These are phyloP conservation scores for Halocaridina rubra DNA, from an alignment of 2,888 invertebrate species.

Conservation along the genomic window DNA sequence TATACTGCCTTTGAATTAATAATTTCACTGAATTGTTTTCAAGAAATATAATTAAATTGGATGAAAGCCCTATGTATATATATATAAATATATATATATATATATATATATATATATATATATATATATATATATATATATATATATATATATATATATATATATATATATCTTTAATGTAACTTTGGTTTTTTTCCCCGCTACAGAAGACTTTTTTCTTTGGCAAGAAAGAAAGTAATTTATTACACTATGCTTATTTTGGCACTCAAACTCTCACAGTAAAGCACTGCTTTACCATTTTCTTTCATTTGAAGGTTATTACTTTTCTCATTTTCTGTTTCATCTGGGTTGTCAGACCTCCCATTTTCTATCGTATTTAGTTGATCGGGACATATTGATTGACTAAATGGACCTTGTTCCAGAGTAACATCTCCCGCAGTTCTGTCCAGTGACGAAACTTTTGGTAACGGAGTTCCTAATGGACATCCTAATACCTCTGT, in stretches of 20 bases:
- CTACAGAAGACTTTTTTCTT: too few species aligned
- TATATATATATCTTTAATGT: too few species aligned
- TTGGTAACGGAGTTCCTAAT: not conserved
- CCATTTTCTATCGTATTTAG: not conserved
- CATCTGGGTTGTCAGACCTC: not conserved
- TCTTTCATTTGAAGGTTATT: not conserved
- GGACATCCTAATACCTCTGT: not conserved
- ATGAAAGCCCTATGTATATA: too few species aligned
- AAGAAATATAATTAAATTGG: too few species aligned
- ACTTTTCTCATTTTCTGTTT: not conserved
- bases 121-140: too few species aligned
- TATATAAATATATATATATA: too few species aligned
- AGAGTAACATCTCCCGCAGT: not conserved
- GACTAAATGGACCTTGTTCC: not conserved
- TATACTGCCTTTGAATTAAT: too few species aligned
- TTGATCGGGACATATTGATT: not conserved
- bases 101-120: too few species aligned
- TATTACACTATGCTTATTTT: conserved; percentile 26
- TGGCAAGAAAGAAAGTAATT: too few species aligned
- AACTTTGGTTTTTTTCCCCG: too few species aligned
- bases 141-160: too few species aligned
- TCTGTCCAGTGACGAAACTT: not conserved
- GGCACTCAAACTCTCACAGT: conserved; percentile 4
- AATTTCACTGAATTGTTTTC: too few species aligned
- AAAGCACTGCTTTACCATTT: conserved; percentile 21